Percentiles rank a stretch among this genome's conserved stretches.
phyloP scores from a whole-genome alignment of 2,888 invertebrate species.

The Noctua janthe region DNA sequence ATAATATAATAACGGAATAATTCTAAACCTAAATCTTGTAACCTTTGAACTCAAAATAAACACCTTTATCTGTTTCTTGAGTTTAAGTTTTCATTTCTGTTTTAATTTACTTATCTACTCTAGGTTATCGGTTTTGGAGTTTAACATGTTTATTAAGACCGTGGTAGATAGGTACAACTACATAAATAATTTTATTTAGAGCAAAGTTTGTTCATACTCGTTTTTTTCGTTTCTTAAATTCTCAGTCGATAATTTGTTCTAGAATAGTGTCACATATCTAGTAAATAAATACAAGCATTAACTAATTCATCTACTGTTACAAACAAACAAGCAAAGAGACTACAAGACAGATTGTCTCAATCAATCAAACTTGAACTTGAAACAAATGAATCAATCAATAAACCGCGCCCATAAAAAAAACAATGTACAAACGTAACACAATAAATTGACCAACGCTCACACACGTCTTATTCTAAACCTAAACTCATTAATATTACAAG shows the following conservation, averaged over 20 bases:
- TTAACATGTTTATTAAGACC: not conserved
- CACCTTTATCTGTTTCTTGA: not conserved
- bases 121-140: conserved; percentile 14
- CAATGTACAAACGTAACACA: conserved; percentile 1
- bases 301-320: not conserved
- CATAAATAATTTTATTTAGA: not conserved
- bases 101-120: not conserved
- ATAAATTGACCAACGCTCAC: conserved; percentile 17
- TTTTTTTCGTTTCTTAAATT: not conserved
- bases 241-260: not conserved
- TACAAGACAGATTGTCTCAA: not conserved
- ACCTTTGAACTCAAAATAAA: conserved; percentile 20
- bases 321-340: not conserved
- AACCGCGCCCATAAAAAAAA: conserved; percentile 17
- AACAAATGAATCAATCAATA: conserved; percentile 18
- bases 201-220: not conserved
- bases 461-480: conserved; percentile 33
- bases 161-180: too few species aligned
- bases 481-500: conserved; percentile 41
- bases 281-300: not conserved
- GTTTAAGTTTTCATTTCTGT: too few species aligned
- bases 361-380: conserved; percentile 18
- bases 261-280: not conserved
- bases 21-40: conserved; percentile 6
- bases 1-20: not conserved